phyloP scores from a whole-genome alignment of 2,797 vertebrate species.

The Sylvilagus floridanus region DNA sequence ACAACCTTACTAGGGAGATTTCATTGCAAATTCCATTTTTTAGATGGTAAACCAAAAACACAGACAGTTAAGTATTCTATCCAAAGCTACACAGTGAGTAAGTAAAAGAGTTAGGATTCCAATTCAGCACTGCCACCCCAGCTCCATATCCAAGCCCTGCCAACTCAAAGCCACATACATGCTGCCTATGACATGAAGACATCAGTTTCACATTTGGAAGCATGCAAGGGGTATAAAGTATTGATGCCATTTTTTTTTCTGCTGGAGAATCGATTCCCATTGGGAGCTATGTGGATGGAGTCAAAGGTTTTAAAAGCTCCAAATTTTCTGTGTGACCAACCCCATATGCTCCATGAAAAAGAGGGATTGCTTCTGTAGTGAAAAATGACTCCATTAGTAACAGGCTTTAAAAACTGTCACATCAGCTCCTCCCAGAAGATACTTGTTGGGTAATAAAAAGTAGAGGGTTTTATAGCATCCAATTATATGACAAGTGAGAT shows the following conservation, averaged over 20 bases:
- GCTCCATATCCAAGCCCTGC: background rate
- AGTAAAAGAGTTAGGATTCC: background rate
- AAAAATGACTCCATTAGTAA: conserved; percentile 60
- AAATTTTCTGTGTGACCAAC: background rate
- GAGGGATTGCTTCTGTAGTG: background rate
- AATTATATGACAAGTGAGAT: conserved; percentile 49
- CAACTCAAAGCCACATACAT: conserved; percentile 14
- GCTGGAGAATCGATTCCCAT: conserved; percentile 22
- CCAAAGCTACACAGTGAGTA: background rate
- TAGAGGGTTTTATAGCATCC: background rate
- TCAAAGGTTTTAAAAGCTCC: conserved; percentile 2
- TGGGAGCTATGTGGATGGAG: background rate
- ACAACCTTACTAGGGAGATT: background rate
- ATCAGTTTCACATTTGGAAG: conserved; percentile 2
- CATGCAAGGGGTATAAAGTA: background rate
- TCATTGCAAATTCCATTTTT: background rate
- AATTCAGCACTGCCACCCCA: background rate
- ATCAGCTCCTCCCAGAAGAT: conserved; percentile 56
- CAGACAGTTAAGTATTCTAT: background rate
- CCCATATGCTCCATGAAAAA: conserved; percentile 13
- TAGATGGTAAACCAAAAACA: background rate
- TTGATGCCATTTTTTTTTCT: background rate
- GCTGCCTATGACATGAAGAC: conserved; percentile 10
- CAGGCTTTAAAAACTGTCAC: conserved; percentile 23
- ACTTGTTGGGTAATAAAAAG: background rate